phyloP scores from a whole-genome alignment of 2,797 vertebrate genomes.

The Sebastes itinus region DNA sequence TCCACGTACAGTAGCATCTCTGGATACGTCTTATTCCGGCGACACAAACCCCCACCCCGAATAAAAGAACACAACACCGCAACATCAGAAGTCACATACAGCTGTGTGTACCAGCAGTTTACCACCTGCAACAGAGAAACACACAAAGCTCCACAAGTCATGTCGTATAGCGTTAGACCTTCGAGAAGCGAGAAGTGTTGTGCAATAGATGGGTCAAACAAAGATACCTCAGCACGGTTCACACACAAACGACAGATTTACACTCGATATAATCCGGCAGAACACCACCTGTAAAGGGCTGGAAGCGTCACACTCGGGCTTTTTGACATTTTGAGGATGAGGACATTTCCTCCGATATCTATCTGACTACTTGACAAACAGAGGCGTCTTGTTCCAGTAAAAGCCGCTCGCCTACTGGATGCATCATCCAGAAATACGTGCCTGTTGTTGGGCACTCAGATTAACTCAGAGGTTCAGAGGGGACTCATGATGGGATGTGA shows the following conservation, averaged over 20 bases:
- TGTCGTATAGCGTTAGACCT: neutral
- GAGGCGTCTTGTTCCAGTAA: slow-evolving; percentile 35
- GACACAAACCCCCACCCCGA: neutral
- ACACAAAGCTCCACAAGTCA: slow-evolving; percentile 45
- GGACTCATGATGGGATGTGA: slow-evolving; percentile 23
- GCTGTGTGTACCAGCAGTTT: slow-evolving; percentile 54
- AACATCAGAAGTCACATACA: slow-evolving; percentile 60
- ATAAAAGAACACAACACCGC: slow-evolving; percentile 56
- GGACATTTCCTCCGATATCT: slow-evolving; percentile 28
- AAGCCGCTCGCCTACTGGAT: neutral
- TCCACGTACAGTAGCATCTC: slow-evolving; percentile 61
- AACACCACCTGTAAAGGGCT: neutral
- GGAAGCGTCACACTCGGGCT: neutral
- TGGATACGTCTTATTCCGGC: slow-evolving; percentile 6
- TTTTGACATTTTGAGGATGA: slow-evolving; percentile 11
- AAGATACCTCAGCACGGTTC: slow-evolving; percentile 24
- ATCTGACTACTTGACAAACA: neutral
- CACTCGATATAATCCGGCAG: slow-evolving; percentile 16
- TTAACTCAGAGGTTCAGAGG: neutral
- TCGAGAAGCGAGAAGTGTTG: slow-evolving; percentile 10
- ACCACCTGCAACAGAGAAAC: slow-evolving; percentile 44
- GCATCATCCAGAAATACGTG: slow-evolving; percentile 28
- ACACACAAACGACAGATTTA: slow-evolving; percentile 26
- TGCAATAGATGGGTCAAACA: slow-evolving; percentile 7
- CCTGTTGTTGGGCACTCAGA: neutral